Evolutionary conservation across 1,140 invertebrate genomes (phyloP), one percentile per base, ranked within the genome.

Genomic region (Linepithema humile): DNA sequence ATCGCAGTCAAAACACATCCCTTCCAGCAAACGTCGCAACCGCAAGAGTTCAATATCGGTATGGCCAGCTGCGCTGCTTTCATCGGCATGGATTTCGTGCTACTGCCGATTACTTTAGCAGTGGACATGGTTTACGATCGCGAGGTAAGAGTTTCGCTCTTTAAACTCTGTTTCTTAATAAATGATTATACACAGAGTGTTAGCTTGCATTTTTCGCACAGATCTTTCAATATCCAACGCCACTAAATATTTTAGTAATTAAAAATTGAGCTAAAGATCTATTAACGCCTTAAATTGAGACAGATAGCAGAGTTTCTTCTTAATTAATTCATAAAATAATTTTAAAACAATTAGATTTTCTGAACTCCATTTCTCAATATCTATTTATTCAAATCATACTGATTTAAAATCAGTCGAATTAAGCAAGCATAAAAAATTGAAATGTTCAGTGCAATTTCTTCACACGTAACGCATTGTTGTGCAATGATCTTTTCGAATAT

Each of bases 101-200:
- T 97, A 55, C 95, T 98, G 45, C 96, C 97, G 0, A 96, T 97
- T 64, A 97, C 96, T 45, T 94, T 98, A 85, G 96, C 96, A 12
- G 96, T 97, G n/a, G 97, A 97, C 77, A 96, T 98, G 93, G 97
- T 98, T 0, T 96, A 97, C 89, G 97, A 98, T 94, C 95, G 97
- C 92, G 97, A 98, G 95, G 97, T 98, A 94, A 92, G 87, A 12
- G 9, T 17, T 57, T 23, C 20, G 17, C 1, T 78, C n/a, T 10
- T 62, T n/a, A 55, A 78, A 78, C 23, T 2, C 7, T 48, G 29
- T 10, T 1, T 59, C 20, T 55, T 12, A 45, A 15, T 35, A 23
- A 3, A n/a, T 32, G 6, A 12, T 32, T 35, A n/a, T 15, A 70
- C 5, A 50, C 10, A n/a, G n/a, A 23, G 10, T 45, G 62, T 57